Evolutionary conservation across 2,797 vertebrate species (phyloP), one percentile per base, ranked within the genome.

Genomic region (Enteromius viviparus): DNA sequence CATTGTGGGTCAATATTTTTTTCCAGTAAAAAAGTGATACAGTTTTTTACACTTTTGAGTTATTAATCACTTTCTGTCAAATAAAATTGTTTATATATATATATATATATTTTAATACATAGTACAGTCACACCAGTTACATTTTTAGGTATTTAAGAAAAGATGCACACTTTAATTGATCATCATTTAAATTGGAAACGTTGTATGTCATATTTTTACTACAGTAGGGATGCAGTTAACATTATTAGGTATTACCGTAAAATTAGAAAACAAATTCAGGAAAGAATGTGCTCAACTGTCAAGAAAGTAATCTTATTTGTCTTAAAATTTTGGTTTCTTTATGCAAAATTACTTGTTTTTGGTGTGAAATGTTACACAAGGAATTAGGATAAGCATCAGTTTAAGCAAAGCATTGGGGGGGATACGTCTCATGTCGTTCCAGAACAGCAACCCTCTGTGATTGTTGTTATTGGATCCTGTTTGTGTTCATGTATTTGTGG

Each of bases 401-500:
- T 68, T 51, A 66, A 37, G 17, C 34, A 58, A 17, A 47, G 29
- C 10, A 49, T 12, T 62, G 23, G 21, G 42, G 62, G 62, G 29
- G 17, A 65, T 78, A 32, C 14, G 15, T 40, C 6, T 76, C 34
- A 32, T 42, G 12, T 26, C 2, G 14, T 76, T 17, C 34, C 12
- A 58, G 74, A 76, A 60, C 9, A 60, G 34, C 21, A 60, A 10
- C 34, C 17, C 47, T 58, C 23, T 51, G 2, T 51, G 45, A 49
- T 51, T 77, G 37, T 45, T 45, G 23, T 64, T 21, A 64, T 29
- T 79, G 47, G 26, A 26, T 68, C 53, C 3, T 74, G 49, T 53
- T 53, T 34, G 71, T 75, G 71, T 74, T 68, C 45, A 37, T 65
- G 32, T 79, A 12, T 74, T 64, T 81, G 6, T 80, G 37, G 23